A percentile compares a stretch with the other conserved stretches of the same genome.
These are phyloP conservation scores for Serrognathus titanus DNA, from an alignment of 2,888 invertebrate species.

Conservation along the genomic window DNA sequence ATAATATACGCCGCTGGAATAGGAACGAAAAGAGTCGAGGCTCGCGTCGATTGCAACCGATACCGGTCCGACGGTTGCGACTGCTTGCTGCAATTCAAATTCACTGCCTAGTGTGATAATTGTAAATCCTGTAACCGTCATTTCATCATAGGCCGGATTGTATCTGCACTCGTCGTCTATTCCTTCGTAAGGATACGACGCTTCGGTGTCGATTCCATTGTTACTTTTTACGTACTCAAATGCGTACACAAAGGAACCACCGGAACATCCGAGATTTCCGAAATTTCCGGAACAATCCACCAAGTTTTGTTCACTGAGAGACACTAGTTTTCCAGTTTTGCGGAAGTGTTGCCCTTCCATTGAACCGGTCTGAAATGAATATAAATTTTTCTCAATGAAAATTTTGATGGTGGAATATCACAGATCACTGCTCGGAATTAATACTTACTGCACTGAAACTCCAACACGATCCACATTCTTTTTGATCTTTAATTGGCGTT, in stretches of 20 bases:
- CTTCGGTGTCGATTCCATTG: slow-evolving; percentile 29
- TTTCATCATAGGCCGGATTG: slow-evolving; percentile 60
- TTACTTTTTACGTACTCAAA: slow-evolving; percentile 43
- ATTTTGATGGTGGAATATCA: not conserved
- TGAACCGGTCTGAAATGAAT: slow-evolving; percentile 15
- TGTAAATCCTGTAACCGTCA: slow-evolving; percentile 70
- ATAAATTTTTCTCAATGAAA: not conserved
- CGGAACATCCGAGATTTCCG: slow-evolving; percentile 44
- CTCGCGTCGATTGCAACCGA: slow-evolving; percentile 78
- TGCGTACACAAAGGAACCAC: slow-evolving; percentile 45
- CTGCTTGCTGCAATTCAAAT: slow-evolving; percentile 65
- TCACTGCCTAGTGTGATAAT: slow-evolving; percentile 68
- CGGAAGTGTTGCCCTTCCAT: slow-evolving; percentile 26
- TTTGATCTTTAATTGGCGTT: slow-evolving; percentile 87
- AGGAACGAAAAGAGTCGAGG: slow-evolving; percentile 82
- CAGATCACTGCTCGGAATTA: not conserved
- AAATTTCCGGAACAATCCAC: slow-evolving; percentile 43
- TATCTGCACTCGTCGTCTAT: slow-evolving; percentile 48
- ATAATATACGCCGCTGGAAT: slow-evolving; percentile 71
- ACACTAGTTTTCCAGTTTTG: slow-evolving; percentile 32
- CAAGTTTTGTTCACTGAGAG: slow-evolving; percentile 45
- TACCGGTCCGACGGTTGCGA: slow-evolving; percentile 78
- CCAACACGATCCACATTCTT: slow-evolving; percentile 89
- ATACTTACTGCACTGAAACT: slow-evolving; percentile 77
- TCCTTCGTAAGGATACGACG: slow-evolving; percentile 42